phyloP scores from a whole-genome alignment of 2,797 vertebrate genomes.

The Scolopax bukidnonensis region DNA sequence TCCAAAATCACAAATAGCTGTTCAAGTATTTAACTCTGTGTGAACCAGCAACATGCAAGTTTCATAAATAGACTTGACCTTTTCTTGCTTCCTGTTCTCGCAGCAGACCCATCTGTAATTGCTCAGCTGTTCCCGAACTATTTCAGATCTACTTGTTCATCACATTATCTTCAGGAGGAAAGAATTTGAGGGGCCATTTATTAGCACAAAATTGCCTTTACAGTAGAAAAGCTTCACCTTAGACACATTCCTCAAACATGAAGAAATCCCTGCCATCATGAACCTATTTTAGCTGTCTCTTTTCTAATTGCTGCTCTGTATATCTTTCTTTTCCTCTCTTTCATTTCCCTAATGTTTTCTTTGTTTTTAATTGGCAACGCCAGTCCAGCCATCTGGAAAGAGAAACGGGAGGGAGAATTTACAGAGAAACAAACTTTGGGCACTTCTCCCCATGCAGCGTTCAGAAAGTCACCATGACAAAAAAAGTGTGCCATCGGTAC shows the following conservation, averaged over 20 bases:
- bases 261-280: constrained; percentile 75
- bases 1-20: neutral
- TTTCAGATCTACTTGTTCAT: constrained; percentile 23
- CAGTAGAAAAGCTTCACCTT: constrained; percentile 59
- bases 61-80: constrained; percentile 13
- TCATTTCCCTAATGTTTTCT: constrained; percentile 52
- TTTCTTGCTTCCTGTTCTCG: neutral
- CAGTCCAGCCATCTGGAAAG: constrained; percentile 71
- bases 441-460: constrained; percentile 17
- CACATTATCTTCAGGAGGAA: constrained; percentile 61
- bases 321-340: constrained; percentile 60
- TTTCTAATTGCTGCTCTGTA: constrained; percentile 74
- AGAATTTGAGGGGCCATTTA: constrained; percentile 44
- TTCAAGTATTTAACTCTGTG: neutral
- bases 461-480: constrained; percentile 14
- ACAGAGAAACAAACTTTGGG: constrained; percentile 60
- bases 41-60: neutral
- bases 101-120: constrained; percentile 41
- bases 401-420: constrained; percentile 5
- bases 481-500: neutral
- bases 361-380: constrained; percentile 70
- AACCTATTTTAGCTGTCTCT: constrained; percentile 79
- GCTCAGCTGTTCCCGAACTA: constrained; percentile 26
- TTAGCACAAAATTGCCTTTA: constrained; percentile 64
- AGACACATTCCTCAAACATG: constrained; percentile 71